These are phyloP conservation scores for Gymnothorax javanicus DNA, from an alignment of 2,797 vertebrate species.

Conservation along the genomic window DNA sequence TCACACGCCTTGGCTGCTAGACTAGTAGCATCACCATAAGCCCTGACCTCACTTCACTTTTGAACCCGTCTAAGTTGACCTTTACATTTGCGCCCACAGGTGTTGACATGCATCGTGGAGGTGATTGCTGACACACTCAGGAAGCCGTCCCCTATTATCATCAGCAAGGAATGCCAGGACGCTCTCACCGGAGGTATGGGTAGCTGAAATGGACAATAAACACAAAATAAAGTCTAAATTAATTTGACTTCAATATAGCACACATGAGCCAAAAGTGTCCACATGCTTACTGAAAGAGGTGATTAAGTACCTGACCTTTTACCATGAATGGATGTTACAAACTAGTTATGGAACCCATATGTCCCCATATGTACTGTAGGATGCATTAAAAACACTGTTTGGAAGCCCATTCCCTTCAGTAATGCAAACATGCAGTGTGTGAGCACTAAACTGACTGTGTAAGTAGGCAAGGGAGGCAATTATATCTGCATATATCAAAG, in stretches of 20 bases:
- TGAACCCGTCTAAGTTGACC: neutral
- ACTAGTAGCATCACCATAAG: neutral
- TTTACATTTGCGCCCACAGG: slow-evolving; percentile 64
- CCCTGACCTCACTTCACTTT: neutral
- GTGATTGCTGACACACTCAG: slow-evolving; percentile 87
- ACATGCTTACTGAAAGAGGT: no score
- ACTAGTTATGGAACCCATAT: neutral
- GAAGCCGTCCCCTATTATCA: slow-evolving; percentile 79
- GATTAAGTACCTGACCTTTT: no score
- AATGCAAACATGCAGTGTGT: neutral
- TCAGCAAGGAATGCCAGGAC: slow-evolving; percentile 86
- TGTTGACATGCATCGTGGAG: slow-evolving; percentile 94
- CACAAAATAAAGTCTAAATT: no score
- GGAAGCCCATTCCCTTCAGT: neutral
- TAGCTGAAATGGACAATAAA: neutral
- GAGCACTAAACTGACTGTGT: neutral
- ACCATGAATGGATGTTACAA: neutral
- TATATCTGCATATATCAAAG: neutral
- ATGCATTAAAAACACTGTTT: neutral
- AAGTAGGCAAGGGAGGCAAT: neutral
- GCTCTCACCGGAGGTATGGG: slow-evolving; percentile 83
- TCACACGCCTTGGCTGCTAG: no score
- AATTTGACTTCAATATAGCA: no score
- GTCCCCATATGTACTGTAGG: no score
- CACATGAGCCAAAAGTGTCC: no score